Conservation (phyloP, 1,140 invertebrate species). For the Plectrocnemia conspersa region DNA sequence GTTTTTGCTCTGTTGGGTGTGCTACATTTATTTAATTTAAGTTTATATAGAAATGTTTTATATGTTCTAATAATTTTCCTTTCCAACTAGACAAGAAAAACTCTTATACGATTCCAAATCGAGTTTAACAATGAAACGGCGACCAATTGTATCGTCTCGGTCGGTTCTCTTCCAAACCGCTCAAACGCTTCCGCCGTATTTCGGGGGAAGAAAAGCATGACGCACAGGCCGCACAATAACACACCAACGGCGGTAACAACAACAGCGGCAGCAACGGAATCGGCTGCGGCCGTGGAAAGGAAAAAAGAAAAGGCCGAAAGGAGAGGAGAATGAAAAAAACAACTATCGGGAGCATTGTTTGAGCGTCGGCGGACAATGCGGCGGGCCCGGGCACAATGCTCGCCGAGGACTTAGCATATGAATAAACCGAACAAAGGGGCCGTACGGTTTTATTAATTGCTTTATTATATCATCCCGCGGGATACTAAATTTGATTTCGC, state of each 20-base stretch:
- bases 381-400: slow-evolving; percentile 31
- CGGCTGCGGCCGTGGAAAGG: not conserved
- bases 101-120: too few relatives aligned
- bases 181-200: slow-evolving; percentile 22
- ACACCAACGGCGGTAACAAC: slow-evolving; percentile 4
- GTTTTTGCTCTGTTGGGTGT: too few relatives aligned
- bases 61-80: too few relatives aligned
- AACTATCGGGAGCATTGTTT: slow-evolving; percentile 33
- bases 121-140: too few relatives aligned
- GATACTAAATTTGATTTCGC: slow-evolving; percentile 35
- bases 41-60: too few relatives aligned
- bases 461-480: slow-evolving; percentile 35
- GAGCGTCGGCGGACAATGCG: slow-evolving; percentile 31
- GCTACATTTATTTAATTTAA: too few relatives aligned
- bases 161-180: slow-evolving; percentile 18
- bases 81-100: too few relatives aligned
- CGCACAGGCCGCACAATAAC: slow-evolving; percentile 14
- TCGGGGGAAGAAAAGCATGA: slow-evolving; percentile 28
- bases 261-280: not conserved
- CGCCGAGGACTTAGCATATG: slow-evolving; percentile 45
- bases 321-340: slow-evolving; percentile 22
- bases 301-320: slow-evolving; percentile 3
- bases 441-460: slow-evolving; percentile 36
- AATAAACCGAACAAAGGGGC: slow-evolving; percentile 46
- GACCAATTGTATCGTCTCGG: not conserved